Percentiles rank a stretch among this genome's conserved stretches.
Evolutionary conservation across 2,888 invertebrate genomes (phyloP).

Genomic region (Beris morrisii): DNA sequence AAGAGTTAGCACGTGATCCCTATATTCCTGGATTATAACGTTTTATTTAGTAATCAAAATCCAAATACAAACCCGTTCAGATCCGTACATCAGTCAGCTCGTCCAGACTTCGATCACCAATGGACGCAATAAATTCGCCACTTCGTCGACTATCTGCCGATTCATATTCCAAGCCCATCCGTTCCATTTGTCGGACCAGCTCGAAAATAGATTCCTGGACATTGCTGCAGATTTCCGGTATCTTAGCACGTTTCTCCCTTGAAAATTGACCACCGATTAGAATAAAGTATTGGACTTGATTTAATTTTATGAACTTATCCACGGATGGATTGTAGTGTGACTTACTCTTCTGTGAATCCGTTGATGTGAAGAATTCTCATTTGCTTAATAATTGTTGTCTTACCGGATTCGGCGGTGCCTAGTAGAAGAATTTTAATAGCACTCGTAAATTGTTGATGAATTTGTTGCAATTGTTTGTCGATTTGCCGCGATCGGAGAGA

Average conservation of each 20-base stretch:
- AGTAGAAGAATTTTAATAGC: constrained; percentile 64
- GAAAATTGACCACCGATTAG: constrained; percentile 37
- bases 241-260: constrained; percentile 70
- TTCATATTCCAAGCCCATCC: constrained; percentile 59
- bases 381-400: constrained; percentile 84
- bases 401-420: constrained; percentile 80
- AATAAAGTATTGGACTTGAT: background rate
- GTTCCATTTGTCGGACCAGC: constrained; percentile 63
- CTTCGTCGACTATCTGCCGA: constrained; percentile 52
- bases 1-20: constrained; percentile 65
- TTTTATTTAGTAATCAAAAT: constrained; percentile 41
- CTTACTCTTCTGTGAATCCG: constrained; percentile 73
- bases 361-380: constrained; percentile 84
- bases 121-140: constrained; percentile 58
- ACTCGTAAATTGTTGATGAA: constrained; percentile 58
- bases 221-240: constrained; percentile 69
- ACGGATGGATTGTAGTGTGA: constrained; percentile 35
- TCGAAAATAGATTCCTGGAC: constrained; percentile 75
- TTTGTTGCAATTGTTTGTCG: constrained; percentile 60
- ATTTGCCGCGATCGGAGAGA: constrained; percentile 58
- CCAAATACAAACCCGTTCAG: constrained; percentile 16
- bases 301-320: background rate
- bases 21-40: constrained; percentile 65
- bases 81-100: constrained; percentile 59
- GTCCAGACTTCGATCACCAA: constrained; percentile 60